Evolutionary conservation across 2,888 invertebrate species (phyloP).

Genomic region (Cotesia congregata): DNA sequence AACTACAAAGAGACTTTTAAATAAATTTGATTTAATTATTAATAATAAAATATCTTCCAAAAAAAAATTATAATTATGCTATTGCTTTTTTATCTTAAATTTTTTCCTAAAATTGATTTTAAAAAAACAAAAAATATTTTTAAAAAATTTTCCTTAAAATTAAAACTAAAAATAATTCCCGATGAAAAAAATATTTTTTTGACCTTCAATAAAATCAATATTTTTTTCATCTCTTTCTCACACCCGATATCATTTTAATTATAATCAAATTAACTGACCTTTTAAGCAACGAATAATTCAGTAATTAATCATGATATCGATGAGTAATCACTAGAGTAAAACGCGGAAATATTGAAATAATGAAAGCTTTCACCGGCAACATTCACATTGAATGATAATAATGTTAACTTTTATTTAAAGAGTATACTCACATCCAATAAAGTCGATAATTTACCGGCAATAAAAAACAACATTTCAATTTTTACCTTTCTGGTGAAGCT

Average conservation of each 20-base stretch:
- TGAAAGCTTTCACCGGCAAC: neutral
- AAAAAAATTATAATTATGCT: too few species aligned
- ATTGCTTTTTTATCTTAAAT: too few species aligned
- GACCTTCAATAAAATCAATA: neutral
- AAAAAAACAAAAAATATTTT: too few species aligned
- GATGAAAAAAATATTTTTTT: too few species aligned
- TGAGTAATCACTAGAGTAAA: neutral
- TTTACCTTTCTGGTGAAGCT: slow-evolving; percentile 39
- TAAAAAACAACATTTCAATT: slow-evolving; percentile 57
- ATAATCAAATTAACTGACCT: neutral
- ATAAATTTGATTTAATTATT: too few species aligned
- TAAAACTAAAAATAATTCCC: too few species aligned
- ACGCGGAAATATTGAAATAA: neutral
- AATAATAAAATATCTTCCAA: too few species aligned
- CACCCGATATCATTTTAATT: neutral
- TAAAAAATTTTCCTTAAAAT: too few species aligned
- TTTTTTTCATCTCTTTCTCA: neutral
- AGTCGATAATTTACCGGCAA: slow-evolving; percentile 67
- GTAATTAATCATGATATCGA: neutral
- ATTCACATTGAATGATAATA: neutral
- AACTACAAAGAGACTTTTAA: too few species aligned
- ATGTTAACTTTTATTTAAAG: neutral
- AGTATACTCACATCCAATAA: slow-evolving; percentile 53
- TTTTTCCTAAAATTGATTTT: too few species aligned
- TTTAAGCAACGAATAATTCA: neutral